Base-by-base conservation (phyloP, 2,113 vertebrate genomes). In the Platysternon megacephalum region DNA sequence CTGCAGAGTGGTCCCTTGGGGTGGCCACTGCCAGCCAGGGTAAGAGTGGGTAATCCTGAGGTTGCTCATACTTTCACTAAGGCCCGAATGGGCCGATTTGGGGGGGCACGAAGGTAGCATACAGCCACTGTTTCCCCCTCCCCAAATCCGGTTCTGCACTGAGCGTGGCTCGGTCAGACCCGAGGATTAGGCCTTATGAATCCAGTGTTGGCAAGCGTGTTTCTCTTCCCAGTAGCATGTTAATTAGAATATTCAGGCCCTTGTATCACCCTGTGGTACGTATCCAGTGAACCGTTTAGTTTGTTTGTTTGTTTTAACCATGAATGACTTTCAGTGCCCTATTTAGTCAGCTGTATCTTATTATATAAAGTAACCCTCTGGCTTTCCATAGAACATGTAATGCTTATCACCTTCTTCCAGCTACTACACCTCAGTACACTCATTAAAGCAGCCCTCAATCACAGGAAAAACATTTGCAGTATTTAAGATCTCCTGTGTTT, bases 331-430 rank as follows among this genome's bases (percentile, higher is more conserved):
- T 82, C 74, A 32, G 89, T 72, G 92, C 94, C 84, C 81, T 97
- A 94, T 97, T 96, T 97, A 93, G 93, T 94, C 97, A 96, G 94
- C 96, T 96, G 95, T 65, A 91, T 24, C 82, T 95, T 91, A 48
- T 92, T 95, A 82, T 39, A 85, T 42, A 83, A 84, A 91, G 95
- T 42, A 93, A 96, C 85, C 91, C 92, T 56, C 74, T 78, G 89
- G 92, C 87, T 96, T 96, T 96, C 95, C 79, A 5, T 91, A 85
- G 92, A 95, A 79, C 61, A 2, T 19, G 61, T 4, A 81, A 88
- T 94, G 94, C 94, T 97, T 97, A 96, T 97, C 95, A 53, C 92
- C 58, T 94, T 93, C 92, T 93, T 58, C 86, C 93, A 94, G 96
- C 84, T 94, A 35, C 89, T 91, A 68, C 91, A 94, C 51, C 65